Percentiles rank a stretch among this genome's conserved stretches.
Evolutionary conservation across 2,888 invertebrate genomes (phyloP).

Genomic region (Agonum fuliginosum): DNA sequence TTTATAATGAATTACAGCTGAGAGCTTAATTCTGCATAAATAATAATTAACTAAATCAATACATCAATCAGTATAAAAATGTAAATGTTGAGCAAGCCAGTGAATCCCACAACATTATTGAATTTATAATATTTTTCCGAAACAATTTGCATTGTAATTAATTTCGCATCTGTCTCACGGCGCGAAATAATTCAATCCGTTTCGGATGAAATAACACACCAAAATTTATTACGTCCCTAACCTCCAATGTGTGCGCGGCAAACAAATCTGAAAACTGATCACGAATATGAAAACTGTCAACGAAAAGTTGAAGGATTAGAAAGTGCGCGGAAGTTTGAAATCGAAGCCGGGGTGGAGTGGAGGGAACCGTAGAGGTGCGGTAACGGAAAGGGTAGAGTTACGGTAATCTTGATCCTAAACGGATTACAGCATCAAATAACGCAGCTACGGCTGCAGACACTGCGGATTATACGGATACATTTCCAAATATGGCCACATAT

Average conservation of each 20-base stretch:
- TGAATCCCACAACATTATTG: not conserved
- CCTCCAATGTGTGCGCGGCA: not conserved
- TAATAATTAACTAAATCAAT: too few species aligned
- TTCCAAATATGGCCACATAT: too few species aligned
- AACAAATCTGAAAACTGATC: conserved; percentile 1
- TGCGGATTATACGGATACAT: too few species aligned
- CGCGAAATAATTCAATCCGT: not conserved
- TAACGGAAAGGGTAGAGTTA: not conserved
- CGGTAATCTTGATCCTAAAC: conserved; percentile 21
- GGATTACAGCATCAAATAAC: conserved; percentile 11
- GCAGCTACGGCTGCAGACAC: not conserved
- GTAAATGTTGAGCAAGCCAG: too few species aligned
- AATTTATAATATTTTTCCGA: not conserved
- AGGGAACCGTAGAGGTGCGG: not conserved
- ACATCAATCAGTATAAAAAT: too few species aligned
- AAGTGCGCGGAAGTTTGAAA: not conserved
- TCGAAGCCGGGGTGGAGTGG: not conserved
- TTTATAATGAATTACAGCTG: too few species aligned
- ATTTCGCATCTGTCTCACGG: not conserved
- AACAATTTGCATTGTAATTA: not conserved
- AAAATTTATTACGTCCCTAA: not conserved
- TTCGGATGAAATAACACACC: not conserved
- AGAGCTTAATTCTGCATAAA: too few species aligned
- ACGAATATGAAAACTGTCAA: not conserved
- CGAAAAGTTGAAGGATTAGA: not conserved